Percentiles rank a stretch among this genome's conserved stretches.
These are phyloP conservation scores for human DNA, from an alignment of 2,113 vertebrate species.

Conservation along the genomic window DNA sequence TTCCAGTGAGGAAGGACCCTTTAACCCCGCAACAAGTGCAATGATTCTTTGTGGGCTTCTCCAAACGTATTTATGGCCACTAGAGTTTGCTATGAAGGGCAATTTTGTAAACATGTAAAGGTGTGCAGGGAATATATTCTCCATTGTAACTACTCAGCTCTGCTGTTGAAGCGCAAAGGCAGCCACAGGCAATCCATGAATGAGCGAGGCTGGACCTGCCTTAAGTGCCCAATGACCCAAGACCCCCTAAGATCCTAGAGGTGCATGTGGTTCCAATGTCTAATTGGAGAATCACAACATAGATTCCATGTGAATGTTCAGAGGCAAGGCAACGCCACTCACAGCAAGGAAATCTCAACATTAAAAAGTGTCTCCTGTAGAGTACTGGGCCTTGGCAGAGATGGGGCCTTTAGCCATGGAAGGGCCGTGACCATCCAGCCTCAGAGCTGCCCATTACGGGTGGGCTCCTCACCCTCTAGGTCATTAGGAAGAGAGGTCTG, in stretches of 20 bases:
- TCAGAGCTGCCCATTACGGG: background rate
- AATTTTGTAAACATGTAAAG: background rate
- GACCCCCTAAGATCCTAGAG: background rate
- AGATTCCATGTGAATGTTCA: background rate
- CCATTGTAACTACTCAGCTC: background rate
- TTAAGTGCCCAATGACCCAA: background rate
- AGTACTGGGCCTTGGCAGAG: background rate
- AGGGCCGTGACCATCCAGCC: background rate
- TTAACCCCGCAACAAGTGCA: background rate
- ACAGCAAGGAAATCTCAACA: background rate
- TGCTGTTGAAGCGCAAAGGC: background rate
- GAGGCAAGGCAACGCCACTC: background rate
- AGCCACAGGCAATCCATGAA: background rate
- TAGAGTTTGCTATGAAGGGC: background rate
- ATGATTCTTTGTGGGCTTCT: background rate
- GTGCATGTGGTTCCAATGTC: background rate
- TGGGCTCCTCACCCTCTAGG: background rate
- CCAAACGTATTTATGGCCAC: background rate
- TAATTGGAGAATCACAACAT: background rate
- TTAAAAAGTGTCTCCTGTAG: background rate
- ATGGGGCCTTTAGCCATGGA: too few relatives aligned
- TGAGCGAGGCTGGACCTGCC: background rate
- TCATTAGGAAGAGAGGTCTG: background rate
- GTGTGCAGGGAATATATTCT: background rate
- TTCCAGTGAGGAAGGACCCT: background rate